Evolutionary conservation across 2,888 invertebrate genomes (phyloP), one percentile per base, ranked within the genome.

Genomic region (Mimumesa dahlbomi): DNA sequence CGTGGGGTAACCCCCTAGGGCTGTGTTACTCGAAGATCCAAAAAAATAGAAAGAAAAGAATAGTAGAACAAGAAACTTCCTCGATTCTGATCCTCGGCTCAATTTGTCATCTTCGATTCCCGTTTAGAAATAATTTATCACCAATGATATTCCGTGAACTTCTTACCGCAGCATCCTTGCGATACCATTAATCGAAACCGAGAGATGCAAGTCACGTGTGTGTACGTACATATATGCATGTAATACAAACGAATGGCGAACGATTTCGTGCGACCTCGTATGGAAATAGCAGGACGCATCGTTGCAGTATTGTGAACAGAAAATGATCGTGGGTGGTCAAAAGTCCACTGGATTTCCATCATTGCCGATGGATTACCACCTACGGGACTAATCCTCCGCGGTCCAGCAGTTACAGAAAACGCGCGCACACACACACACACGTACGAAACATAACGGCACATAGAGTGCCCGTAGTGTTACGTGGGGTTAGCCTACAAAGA

Each of bases 301-400:
- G 11, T 45, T 18, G 13, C 22, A 31, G 22, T 16, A 42, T 22
- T 25, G 42, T 13, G 31, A 48, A 52, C 6, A 38, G 13, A 21
- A 42, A 18, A 34, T 18, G 43, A 14, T 58, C 43, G 58, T 50
- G 49, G 58, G 69, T 58, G 69, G 53, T 69, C 45, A 42, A 49
- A 56, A 57, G 53, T 49, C 13, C 19, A 14, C 46, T 63, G 22
- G 49, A 66, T 49, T 69, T 69, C 31, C 57, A 63, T 50, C 49
- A 43, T 43, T 52, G 50, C 9, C 62, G 68, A 68, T 40, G 52
- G 40, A 36, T 63, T 68, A 62, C 63, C 71, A 53, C 68, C 68
- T 62, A 71, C 57, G 53, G 59, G 5, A 13, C 40, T 22, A 52
- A 52, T 22, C 31, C 57, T 38, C 40, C 36, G 48, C 22, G 50